Evolutionary conservation across 1,140 invertebrate species (phyloP), one percentile per base, ranked within the genome.

Genomic region (Bombus sylvicola): DNA sequence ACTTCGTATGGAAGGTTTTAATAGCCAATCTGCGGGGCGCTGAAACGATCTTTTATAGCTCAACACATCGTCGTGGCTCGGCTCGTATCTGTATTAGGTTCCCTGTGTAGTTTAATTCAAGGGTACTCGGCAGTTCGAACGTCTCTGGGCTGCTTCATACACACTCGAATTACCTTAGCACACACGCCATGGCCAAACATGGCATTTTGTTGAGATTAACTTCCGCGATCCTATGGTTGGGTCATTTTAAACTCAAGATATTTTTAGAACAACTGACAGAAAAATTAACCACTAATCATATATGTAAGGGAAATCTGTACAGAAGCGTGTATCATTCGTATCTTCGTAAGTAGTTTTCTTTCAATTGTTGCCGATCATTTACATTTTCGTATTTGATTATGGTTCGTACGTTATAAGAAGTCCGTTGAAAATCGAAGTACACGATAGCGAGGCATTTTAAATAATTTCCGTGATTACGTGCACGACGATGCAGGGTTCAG

Each of bases 1-100:
- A 91, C 86, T 83, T 88, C 78, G 83, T 91, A 88, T 91, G 88
- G 90, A 86, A 90, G 90, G 74, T 90, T 91, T 91, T 91, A 91
- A 91, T 91, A 91, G 90, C 88, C 90, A 91, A 91, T 91, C 90
- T 91, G 89, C 71, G 87, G 87, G 81, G 74, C 62, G 86, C 71
- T 88, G 89, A 90, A 91, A 85, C 90, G 86, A 91, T 91, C 90
- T 91, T 88, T 91, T 86, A 90, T 88, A 87, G 72, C 75, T 59
- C 81, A 78, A 89, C 86, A 89, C 85, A 91, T 76, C 37, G 68
- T 77, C 82, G 31, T 68, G 41, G 53, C 39, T 53, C 5, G 47
- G 31, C n/a, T 43, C 53, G 78, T 57, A 53, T 73, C 72, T 53
- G 64, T 83, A 66, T 41, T 2, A 25, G 71, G 28, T 12, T 59